Conservation (phyloP, 2,888 invertebrate species). For the Horisme vitalbata region DNA sequence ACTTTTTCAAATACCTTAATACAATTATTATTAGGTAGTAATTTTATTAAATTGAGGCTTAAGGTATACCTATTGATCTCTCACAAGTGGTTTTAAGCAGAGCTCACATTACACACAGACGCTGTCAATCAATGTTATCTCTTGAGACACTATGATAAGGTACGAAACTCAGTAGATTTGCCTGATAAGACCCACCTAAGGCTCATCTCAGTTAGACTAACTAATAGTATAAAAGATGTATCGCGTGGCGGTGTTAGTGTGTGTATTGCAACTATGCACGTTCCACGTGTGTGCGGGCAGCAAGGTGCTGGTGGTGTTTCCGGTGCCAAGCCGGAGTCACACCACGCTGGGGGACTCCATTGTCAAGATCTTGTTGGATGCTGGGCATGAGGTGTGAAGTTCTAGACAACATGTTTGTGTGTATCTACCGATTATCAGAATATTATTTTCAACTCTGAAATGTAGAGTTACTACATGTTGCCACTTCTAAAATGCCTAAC, state of each 20-base stretch:
- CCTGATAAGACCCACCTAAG: slow-evolving; percentile 14
- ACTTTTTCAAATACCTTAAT: no score
- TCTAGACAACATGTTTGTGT: no score
- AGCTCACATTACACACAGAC: no score
- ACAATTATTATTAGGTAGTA: no score
- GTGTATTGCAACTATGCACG: slow-evolving; percentile 20
- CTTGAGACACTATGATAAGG: no score
- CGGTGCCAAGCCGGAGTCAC: slow-evolving; percentile 47
- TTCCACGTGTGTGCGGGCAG: slow-evolving; percentile 29
- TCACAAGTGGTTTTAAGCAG: no score
- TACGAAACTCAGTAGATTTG: no score
- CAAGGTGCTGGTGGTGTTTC: slow-evolving; percentile 48
- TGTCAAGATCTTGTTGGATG: slow-evolving; percentile 43
- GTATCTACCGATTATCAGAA: no score
- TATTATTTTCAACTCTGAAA: no score
- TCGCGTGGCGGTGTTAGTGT: slow-evolving; percentile 20
- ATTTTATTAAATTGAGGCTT: no score
- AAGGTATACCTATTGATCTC: no score
- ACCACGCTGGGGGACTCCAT: slow-evolving; percentile 49
- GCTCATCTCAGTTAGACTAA: slow-evolving; percentile 7
- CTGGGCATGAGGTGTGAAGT: slow-evolving; percentile 50
- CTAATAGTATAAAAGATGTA: slow-evolving; percentile 16
- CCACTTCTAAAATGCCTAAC: background rate
- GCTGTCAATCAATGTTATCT: no score
- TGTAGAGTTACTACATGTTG: background rate